Evolutionary conservation across 2,888 invertebrate genomes (phyloP).

Genomic region (Tigriopus californicus): DNA sequence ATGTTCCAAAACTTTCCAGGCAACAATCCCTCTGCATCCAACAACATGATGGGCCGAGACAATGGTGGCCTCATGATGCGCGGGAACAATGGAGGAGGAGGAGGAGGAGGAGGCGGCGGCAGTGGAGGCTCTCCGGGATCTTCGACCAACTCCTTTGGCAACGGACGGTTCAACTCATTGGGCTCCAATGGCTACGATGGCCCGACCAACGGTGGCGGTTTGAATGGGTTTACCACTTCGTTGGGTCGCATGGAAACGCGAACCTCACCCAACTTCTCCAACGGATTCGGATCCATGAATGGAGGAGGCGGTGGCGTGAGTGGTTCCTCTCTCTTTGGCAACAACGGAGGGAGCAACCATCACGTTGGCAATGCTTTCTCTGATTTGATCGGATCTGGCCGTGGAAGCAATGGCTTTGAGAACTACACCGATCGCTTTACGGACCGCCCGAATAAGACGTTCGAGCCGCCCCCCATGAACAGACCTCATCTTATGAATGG

Average conservation of each 20-base stretch:
- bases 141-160: neutral
- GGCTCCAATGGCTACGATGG: too few species aligned
- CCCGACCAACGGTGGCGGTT: too few species aligned
- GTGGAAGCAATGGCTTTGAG: neutral
- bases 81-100: too few species aligned
- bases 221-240: too few species aligned
- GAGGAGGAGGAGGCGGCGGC: too few species aligned
- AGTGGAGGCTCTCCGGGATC: too few species aligned
- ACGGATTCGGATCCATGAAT: neutral
- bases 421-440: neutral
- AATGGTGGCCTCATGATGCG: too few species aligned
- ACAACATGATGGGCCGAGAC: too few species aligned
- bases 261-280: neutral
- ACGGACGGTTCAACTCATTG: too few species aligned
- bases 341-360: neutral
- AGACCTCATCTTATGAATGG: constrained; percentile 5
- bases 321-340: neutral
- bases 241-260: neutral
- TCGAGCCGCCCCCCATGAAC: neutral
- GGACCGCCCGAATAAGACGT: neutral
- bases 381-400: neutral
- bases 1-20: neutral
- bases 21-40: too few species aligned
- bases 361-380: neutral
- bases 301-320: neutral